Base-by-base conservation (phyloP, 2,797 vertebrate species). In the Steatocranus sp. region DNA sequence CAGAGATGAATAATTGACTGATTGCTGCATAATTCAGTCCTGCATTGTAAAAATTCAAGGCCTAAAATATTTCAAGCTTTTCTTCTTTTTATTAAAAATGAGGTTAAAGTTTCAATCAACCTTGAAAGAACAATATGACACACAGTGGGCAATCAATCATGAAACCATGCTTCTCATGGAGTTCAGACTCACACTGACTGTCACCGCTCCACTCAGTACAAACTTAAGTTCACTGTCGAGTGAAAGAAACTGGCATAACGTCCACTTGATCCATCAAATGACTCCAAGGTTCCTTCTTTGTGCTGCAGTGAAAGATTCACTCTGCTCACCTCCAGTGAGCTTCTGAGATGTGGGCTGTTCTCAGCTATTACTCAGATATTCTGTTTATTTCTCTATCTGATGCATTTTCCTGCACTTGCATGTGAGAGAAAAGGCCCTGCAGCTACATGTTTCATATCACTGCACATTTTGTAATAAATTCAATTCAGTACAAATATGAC, bases 61-160 rank as follows among this genome's bases (percentile, higher is more conserved):
- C 98, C 98, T 97, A 95, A 97, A 97, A 98, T 97, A 97, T 98
- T 98, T 98, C 97, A 97, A 97, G 97, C 97, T 97, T 97, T 97
- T 97, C 96, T 86, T 84, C 96, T 97, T 75, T 51, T 82, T 78
- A 63, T 84, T 78, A 97, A 98, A 97, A 97, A 97, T 97, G 97
- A 98, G 98, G 97, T 98, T 98, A 98, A 98, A 98, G 97, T 98
- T 99, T 98, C 97, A 98, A 98, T 98, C 98, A 98, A 98, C 98
- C 98, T 99, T 99, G 98, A 98, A 93, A 92, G 93, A 94, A 93
- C 91, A 95, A 94, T 97, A 95, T 93, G 94, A 97, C 97, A 97
- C 97, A 98, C 97, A 97, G 97, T 96, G 97, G 96, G 96, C 97
- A 97, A 97, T 97, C 97, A 97, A 98, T 99, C 97, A 97, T 94